phyloP scores from a whole-genome alignment of 2,888 invertebrate species.

The Acanthopleura granulata region DNA sequence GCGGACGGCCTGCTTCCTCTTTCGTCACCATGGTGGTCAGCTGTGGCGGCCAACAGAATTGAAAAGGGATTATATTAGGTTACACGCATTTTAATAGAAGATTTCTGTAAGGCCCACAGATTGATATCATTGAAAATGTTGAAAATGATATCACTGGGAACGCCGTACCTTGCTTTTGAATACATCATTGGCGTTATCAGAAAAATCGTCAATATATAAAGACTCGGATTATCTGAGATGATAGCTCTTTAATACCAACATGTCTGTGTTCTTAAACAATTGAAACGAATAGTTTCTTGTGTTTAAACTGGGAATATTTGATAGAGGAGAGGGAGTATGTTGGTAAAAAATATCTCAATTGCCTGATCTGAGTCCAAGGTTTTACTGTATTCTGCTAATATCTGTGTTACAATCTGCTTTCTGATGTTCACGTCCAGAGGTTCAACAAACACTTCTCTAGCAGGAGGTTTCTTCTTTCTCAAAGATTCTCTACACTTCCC shows the following conservation, averaged over 20 bases:
- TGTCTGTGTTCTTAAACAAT: too few relatives aligned
- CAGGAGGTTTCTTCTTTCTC: conserved; percentile 20
- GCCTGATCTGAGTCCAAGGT: conserved; percentile 44
- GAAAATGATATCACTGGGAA: too few relatives aligned
- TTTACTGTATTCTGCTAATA: conserved; percentile 43
- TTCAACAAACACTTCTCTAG: conserved; percentile 34
- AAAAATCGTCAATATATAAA: too few relatives aligned
- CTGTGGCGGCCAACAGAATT: too few relatives aligned
- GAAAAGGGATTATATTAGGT: conserved; percentile 17
- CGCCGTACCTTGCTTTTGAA: too few relatives aligned
- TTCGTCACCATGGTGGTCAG: conserved; percentile 68
- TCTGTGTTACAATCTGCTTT: conserved; percentile 34
- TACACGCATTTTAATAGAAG: too few relatives aligned
- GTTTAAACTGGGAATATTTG: neutral
- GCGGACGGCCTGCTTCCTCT: conserved; percentile 67
- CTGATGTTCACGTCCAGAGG: conserved; percentile 35
- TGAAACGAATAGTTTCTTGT: too few relatives aligned
- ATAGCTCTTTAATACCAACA: too few relatives aligned
- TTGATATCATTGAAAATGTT: too few relatives aligned
- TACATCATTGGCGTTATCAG: too few relatives aligned
- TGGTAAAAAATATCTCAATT: neutral
- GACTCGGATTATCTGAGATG: too few relatives aligned
- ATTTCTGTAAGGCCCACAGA: too few relatives aligned
- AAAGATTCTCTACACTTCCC: conserved; percentile 40
- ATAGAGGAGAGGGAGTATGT: neutral